phyloP scores from a whole-genome alignment of 1,140 invertebrate species.

The Forficula auricularia region DNA sequence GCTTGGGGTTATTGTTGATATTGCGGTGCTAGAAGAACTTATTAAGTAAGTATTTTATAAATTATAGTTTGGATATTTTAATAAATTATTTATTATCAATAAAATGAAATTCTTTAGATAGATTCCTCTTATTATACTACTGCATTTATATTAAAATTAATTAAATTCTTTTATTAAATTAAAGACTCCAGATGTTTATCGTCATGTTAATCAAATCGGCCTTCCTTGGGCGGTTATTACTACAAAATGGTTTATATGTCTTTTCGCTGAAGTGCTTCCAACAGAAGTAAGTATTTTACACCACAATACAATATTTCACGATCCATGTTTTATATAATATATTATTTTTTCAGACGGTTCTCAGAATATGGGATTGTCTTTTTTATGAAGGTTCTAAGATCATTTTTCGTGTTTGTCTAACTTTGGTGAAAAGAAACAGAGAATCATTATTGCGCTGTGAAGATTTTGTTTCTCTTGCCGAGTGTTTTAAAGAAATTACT shows the following conservation, averaged over 20 bases:
- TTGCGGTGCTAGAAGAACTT: slow-evolving; percentile 70
- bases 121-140: too few relatives aligned
- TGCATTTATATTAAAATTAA: slow-evolving; percentile 1
- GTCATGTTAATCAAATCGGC: slow-evolving; percentile 54
- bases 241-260: slow-evolving; percentile 88
- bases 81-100: too few relatives aligned
- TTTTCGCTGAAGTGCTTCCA: slow-evolving; percentile 79
- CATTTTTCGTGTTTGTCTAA: slow-evolving; percentile 68
- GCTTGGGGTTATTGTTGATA: slow-evolving; percentile 70
- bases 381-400: slow-evolving; percentile 85
- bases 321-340: slow-evolving; percentile 3
- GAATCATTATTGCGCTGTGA: slow-evolving; percentile 49
- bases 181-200: slow-evolving; percentile 58
- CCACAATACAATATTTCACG: slow-evolving; percentile 3
- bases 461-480: slow-evolving; percentile 53
- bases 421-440: slow-evolving; percentile 56
- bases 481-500: slow-evolving; percentile 60
- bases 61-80: too few relatives aligned
- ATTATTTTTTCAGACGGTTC: slow-evolving; percentile 45
- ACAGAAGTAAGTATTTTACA: slow-evolving; percentile 47
- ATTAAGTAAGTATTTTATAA: slow-evolving; percentile 33
- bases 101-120: too few relatives aligned
- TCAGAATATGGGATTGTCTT: slow-evolving; percentile 86
- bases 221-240: slow-evolving; percentile 72
- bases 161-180: slow-evolving; percentile 22